phyloP scores from a whole-genome alignment of 2,797 vertebrate species.

The Benthosema pterotum region DNA sequence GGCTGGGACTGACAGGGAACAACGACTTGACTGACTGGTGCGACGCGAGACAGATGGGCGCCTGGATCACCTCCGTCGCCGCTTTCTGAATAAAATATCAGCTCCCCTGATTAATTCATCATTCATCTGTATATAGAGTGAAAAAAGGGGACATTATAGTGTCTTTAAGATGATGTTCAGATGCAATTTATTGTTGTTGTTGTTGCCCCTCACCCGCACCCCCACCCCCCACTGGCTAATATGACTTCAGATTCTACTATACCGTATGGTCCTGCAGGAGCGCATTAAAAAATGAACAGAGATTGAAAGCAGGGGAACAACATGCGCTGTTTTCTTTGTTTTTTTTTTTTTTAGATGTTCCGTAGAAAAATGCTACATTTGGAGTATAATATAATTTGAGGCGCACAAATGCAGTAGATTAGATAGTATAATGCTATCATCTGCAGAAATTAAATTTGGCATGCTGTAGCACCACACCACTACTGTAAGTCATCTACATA shows the following conservation, averaged over 20 bases:
- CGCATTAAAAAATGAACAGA: too few species aligned
- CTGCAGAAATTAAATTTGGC: too few species aligned
- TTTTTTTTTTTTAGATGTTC: too few species aligned
- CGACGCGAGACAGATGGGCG: conserved; percentile 74
- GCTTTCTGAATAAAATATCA: conserved; percentile 80
- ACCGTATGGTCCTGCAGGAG: too few species aligned
- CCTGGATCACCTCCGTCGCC: conserved; percentile 34
- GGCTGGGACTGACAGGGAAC: conserved; percentile 34
- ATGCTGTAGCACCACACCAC: not conserved
- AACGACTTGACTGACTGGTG: conserved; percentile 23
- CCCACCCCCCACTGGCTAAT: not conserved
- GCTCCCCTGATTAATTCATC: conserved; percentile 75
- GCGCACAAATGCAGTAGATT: too few species aligned
- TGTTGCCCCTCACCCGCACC: too few species aligned
- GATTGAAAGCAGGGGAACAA: too few species aligned
- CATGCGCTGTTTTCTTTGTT: too few species aligned
- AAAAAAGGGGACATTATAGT: conserved; percentile 45
- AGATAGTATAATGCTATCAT: too few species aligned
- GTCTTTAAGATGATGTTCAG: conserved; percentile 44
- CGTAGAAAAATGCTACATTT: too few species aligned
- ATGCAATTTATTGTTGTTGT: conserved; percentile 39
- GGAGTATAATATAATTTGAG: too few species aligned
- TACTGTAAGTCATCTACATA: not conserved
- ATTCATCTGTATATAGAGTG: conserved; percentile 55
- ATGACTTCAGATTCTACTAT: conserved; percentile 1